Conservation (phyloP, 1,140 invertebrate species). For the Drosophila parabipectinata region DNA sequence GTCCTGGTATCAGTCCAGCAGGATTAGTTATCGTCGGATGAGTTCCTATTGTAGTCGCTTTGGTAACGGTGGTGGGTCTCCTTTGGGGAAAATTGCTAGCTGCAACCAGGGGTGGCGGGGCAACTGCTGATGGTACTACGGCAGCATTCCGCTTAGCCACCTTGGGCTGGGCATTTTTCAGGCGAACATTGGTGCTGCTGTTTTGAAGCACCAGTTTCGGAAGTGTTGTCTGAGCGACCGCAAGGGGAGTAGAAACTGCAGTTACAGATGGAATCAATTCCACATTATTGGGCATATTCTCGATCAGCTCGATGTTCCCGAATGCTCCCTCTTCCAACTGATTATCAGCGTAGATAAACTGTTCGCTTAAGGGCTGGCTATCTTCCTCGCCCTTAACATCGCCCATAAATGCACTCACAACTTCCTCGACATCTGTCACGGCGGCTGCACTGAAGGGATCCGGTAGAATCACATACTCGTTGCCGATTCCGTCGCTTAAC, state of each 20-base stretch:
- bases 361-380: constrained; percentile 63
- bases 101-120: constrained; percentile 86
- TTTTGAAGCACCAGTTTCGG: constrained; percentile 68
- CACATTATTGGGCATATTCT: constrained; percentile 71
- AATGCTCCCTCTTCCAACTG: constrained; percentile 63
- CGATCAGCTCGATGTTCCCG: constrained; percentile 67
- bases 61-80: constrained; percentile 29
- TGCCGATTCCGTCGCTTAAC: constrained; percentile 68
- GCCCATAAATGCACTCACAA: constrained; percentile 70
- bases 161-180: constrained; percentile 58
- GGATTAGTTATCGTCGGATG: constrained; percentile 85
- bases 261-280: constrained; percentile 42
- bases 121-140: constrained; percentile 84
- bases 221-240: constrained; percentile 13
- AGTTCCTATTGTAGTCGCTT: constrained; percentile 13
- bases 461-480: constrained; percentile 75
- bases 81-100: constrained; percentile 86
- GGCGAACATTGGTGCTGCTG: constrained; percentile 71
- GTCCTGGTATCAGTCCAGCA: not conserved
- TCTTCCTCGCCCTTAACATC: constrained; percentile 68
- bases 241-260: constrained; percentile 2
- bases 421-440: constrained; percentile 72
- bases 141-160: constrained; percentile 85
- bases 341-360: constrained; percentile 58
- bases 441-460: constrained; percentile 71